Evolutionary conservation across 2,797 vertebrate species (phyloP).

Genomic region (Naso thynnoides): DNA sequence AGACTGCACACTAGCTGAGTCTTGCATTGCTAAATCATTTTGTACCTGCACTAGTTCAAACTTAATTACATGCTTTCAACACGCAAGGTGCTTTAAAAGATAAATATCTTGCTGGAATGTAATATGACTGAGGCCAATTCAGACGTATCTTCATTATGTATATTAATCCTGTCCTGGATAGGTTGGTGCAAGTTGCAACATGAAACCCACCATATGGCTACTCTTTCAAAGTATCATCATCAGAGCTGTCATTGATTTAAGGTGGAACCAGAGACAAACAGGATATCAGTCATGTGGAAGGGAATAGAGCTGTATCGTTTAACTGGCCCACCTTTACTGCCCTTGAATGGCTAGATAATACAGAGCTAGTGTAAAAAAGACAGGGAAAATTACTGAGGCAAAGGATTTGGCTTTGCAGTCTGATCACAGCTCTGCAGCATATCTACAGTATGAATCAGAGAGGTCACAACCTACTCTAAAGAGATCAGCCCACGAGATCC

Average conservation of each 20-base stretch:
- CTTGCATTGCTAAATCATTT: slow-evolving; percentile 62
- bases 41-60: slow-evolving; percentile 43
- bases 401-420: slow-evolving; percentile 47
- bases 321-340: slow-evolving; percentile 42
- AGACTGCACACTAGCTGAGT: slow-evolving; percentile 23
- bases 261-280: slow-evolving; percentile 43
- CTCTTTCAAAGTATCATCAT: slow-evolving; percentile 41
- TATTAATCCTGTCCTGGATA: slow-evolving; percentile 55
- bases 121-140: slow-evolving; percentile 51
- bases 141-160: slow-evolving; percentile 58
- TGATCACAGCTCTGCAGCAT: slow-evolving; percentile 19
- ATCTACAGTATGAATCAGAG: slow-evolving; percentile 35
- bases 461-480: slow-evolving; percentile 20
- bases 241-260: slow-evolving; percentile 61
- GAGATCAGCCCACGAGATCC: slow-evolving; percentile 33
- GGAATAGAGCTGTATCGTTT: slow-evolving; percentile 39
- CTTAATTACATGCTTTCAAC: slow-evolving; percentile 59
- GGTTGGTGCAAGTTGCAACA: slow-evolving; percentile 57
- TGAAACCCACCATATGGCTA: slow-evolving; percentile 21
- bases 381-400: slow-evolving; percentile 34
- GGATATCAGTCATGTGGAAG: slow-evolving; percentile 32
- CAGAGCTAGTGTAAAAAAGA: slow-evolving; percentile 21
- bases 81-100: slow-evolving; percentile 35
- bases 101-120: slow-evolving; percentile 62
- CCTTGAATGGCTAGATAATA: slow-evolving; percentile 42